Conservation (phyloP, 92 coral and sea anemone species). For the Palythoa heliodiscus region DNA sequence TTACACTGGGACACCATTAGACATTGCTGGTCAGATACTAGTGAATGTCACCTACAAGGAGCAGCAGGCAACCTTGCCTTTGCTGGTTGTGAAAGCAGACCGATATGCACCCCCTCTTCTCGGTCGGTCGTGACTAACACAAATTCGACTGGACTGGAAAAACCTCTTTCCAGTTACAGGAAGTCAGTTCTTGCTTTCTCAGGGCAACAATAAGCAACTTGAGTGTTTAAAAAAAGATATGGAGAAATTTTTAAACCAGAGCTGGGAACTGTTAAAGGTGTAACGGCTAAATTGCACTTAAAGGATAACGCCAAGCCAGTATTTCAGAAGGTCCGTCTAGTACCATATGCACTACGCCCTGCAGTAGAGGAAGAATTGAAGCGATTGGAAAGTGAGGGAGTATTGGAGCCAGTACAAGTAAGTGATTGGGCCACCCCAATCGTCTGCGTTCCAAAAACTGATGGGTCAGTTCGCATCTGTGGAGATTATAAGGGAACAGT, state of each 20-base stretch:
- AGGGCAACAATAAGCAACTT: slow-evolving; percentile 6
- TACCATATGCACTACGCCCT: too few relatives aligned
- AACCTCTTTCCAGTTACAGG: slow-evolving; percentile 1
- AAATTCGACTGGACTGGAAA: slow-evolving; percentile 37
- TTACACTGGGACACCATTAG: slow-evolving; percentile 43
- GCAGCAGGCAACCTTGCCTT: slow-evolving; percentile 43
- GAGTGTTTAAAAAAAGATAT: slow-evolving; percentile 17
- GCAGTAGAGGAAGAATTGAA: not conserved
- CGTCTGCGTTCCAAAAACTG: too few relatives aligned
- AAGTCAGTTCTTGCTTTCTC: not conserved
- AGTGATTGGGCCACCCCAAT: not conserved
- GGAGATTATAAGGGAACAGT: too few relatives aligned
- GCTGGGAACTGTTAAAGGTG: slow-evolving; percentile 33
- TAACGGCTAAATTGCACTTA: slow-evolving; percentile 24
- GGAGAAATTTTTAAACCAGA: not conserved
- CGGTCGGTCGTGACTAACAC: slow-evolving; percentile 23
- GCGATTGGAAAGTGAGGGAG: not conserved
- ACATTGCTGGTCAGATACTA: slow-evolving; percentile 45
- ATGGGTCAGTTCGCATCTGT: too few relatives aligned
- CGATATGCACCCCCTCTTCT: slow-evolving; percentile 47
- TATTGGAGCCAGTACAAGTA: not conserved
- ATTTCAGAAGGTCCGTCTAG: not conserved
- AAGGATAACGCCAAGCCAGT: not conserved
- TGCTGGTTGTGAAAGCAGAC: slow-evolving; percentile 45
- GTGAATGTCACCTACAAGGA: slow-evolving; percentile 44